Conservation (phyloP, 2,888 invertebrate genomes). For the Andrena chrysosceles region DNA sequence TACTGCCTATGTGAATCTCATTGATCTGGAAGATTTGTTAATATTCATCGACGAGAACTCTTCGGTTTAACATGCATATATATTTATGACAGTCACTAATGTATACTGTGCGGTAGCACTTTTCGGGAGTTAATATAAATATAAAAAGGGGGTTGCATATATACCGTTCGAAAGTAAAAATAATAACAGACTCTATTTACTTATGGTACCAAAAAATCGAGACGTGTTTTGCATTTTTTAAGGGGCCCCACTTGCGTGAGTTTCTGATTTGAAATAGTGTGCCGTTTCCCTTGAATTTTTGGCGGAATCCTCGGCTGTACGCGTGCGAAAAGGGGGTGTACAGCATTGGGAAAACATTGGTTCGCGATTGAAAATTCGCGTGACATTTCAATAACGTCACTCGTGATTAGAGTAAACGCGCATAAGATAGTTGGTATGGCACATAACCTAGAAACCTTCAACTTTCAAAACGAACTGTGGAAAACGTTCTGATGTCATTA, state of each 20-base stretch:
- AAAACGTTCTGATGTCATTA: conserved; percentile 49
- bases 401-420: conserved; percentile 49
- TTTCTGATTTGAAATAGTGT: conserved; percentile 5
- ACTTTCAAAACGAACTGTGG: conserved; percentile 49
- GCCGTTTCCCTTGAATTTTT: conserved; percentile 11
- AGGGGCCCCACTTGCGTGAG: conserved; percentile 12
- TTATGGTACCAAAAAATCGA: conserved; percentile 35
- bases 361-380: conserved; percentile 41
- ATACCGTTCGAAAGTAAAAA: conserved; percentile 36
- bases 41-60: conserved; percentile 23
- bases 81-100: conserved; percentile 21
- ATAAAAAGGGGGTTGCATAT: conserved; percentile 31
- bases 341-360: conserved; percentile 39
- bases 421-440: conserved; percentile 53
- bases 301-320: conserved; percentile 3
- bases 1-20: conserved; percentile 8
- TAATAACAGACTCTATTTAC: conserved; percentile 41
- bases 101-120: conserved; percentile 1
- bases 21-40: conserved; percentile 15
- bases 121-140: conserved; percentile 33
- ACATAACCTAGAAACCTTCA: conserved; percentile 57
- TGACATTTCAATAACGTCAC: conserved; percentile 52
- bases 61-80: conserved; percentile 22
- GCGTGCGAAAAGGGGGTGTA: background rate
- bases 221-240: conserved; percentile 24